Evolutionary conservation across 2,797 vertebrate species (phyloP).

Genomic region (Phaenicophaeus curvirostris): DNA sequence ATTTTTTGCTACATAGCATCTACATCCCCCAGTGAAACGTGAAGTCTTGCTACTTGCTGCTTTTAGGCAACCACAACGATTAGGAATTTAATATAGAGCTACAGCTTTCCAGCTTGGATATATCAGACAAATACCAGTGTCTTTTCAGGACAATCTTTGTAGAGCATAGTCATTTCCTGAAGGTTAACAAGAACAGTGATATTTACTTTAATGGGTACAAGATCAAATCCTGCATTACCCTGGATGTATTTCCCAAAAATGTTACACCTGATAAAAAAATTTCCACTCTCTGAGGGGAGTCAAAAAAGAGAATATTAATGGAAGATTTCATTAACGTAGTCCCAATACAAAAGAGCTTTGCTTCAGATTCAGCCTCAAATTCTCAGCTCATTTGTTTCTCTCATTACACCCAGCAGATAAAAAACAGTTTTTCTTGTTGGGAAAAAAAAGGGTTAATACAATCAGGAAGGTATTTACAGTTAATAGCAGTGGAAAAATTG

Average conservation of each 20-base stretch:
- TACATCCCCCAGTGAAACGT: neutral
- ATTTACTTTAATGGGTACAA: neutral
- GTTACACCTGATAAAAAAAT: slow-evolving; percentile 26
- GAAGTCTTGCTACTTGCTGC: neutral
- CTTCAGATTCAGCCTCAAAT: neutral
- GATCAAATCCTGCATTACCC: neutral
- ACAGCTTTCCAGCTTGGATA: neutral
- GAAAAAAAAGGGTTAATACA: slow-evolving; percentile 44
- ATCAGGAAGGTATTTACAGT: slow-evolving; percentile 57
- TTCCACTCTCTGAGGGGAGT: slow-evolving; percentile 15
- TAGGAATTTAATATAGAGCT: neutral
- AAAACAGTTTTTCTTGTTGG: neutral
- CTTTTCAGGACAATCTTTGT: neutral
- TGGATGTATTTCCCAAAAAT: slow-evolving; percentile 6
- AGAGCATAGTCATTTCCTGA: neutral
- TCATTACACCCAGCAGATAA: neutral
- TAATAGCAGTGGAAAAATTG: slow-evolving; percentile 45
- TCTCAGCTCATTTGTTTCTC: slow-evolving; percentile 26
- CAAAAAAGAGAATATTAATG: slow-evolving; percentile 15
- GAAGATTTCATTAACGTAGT: neutral
- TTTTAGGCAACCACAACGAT: neutral
- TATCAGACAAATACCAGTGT: neutral
- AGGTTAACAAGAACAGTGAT: neutral
- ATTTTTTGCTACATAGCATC: neutral
- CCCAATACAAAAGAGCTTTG: neutral